These are phyloP conservation scores for Corythornis madagascariensis DNA, from an alignment of 2,113 vertebrate genomes.

Conservation along the genomic window DNA sequence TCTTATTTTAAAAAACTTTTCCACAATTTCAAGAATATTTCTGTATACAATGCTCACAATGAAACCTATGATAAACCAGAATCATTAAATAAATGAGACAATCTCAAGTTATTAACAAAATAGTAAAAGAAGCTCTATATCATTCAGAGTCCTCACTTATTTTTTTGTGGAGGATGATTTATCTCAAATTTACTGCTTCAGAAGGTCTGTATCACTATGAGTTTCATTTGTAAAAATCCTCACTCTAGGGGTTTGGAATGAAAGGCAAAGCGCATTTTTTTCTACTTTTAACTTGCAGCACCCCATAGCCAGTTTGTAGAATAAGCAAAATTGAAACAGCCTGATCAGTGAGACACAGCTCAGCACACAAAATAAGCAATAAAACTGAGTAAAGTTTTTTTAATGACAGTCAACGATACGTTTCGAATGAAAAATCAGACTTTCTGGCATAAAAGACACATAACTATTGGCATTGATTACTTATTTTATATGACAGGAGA, in stretches of 20 bases:
- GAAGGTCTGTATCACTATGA: not conserved
- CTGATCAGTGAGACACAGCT: not conserved
- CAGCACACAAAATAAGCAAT: not conserved
- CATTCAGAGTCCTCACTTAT: not conserved
- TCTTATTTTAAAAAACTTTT: not conserved
- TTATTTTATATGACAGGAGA: not conserved
- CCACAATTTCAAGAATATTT: not conserved
- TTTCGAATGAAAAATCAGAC: not conserved
- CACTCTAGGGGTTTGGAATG: not conserved
- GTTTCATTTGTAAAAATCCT: not conserved
- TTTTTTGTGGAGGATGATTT: not conserved
- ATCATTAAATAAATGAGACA: not conserved
- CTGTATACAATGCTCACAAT: not conserved
- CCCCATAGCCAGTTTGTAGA: not conserved
- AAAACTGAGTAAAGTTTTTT: not conserved
- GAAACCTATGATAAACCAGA: not conserved
- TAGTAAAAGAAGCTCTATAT: not conserved
- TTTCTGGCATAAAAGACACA: not conserved
- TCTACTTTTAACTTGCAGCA: not conserved
- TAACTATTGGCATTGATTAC: not conserved
- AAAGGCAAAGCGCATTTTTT: not conserved
- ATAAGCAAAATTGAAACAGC: not conserved
- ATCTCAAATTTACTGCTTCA: not conserved
- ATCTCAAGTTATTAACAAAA: not conserved
- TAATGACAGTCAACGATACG: not conserved